Base-by-base conservation (phyloP, 1,140 invertebrate genomes). In the Aphelenchoides avenae region DNA sequence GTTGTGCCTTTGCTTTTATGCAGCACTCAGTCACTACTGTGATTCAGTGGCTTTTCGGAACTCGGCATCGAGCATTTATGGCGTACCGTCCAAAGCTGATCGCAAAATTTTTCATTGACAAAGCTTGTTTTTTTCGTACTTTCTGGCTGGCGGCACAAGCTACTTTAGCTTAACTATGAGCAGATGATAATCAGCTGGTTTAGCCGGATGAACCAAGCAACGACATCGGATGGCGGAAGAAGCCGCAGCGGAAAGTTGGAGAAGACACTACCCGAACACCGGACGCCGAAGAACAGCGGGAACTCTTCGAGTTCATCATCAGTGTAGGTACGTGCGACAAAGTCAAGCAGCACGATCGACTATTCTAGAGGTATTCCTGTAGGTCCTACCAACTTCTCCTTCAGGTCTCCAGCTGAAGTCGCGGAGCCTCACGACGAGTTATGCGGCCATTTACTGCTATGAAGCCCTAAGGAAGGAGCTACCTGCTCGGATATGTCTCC, bases 361-460 rank as follows among this genome's bases (percentile, higher is more conserved):
- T 57, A 31, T 57, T 30, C 52, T 2, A n/a, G n/a, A n/a, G 15
- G 33, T 4, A 9, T 27, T 33, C 22, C 29, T 20, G 30, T 18
- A 49, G 9, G 43, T 50, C 2, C 24, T 50, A 39, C 22, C 26
- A 20, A n/a, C 11, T 22, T 60, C n/a, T n/a, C n/a, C 30, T 57
- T 55, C 30, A 63, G 57, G 57, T 22, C 59, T 60, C 52, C 57
- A 58, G 5, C 31, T 60, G 1, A 58, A 48, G 15, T 39, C 57
- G 15, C 30, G 62, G 5, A 52, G 43, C 11, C 15, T 51, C 29
- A 60, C 57, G 15, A 58, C 62, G 11, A 58, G 55, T n/a, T 61
- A 61, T 41, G 61, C 57, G 13, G 41, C 54, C 22, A 34, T 60
- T 20, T 60, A 60, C 52, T 60, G 57, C 27, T 46, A 60, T 39